Base-by-base conservation (phyloP, 2,888 invertebrate genomes). In the Branchellion lobata region DNA sequence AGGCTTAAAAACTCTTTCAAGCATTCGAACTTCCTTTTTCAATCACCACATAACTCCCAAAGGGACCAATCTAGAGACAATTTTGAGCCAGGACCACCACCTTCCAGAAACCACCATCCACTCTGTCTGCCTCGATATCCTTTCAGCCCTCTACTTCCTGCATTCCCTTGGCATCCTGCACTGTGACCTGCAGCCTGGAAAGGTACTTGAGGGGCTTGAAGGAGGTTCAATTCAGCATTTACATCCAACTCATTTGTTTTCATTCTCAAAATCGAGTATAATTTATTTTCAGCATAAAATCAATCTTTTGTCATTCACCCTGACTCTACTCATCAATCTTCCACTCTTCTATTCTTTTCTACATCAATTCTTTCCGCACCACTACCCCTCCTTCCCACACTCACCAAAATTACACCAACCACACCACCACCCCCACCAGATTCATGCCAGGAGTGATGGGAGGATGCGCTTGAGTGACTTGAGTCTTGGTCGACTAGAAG, bases 391-490 rank as follows among this genome's bases (percentile, higher is more conserved):
- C 40, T 24, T 18, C 18, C 29, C 2, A 14, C n/a, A 31, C 36
- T 14, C 61, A n/a, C n/a, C 53, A n/a, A 14, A 40, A 40, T 40
- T 8, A 5, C 5, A 14, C 5, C 40, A 40, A 40, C 40, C 5
- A 40, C 40, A 40, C 40, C 40, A 40, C 40, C 40, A 40, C 40
- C 5, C 5, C 40, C 40, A 40, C 40, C 81, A 87, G 87, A 84
- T 88, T 69, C 81, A 88, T 31, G 82, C 88, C n/a, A 87, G 87
- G 83, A 86, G 87, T 8, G 84, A 85, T 11, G 88, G 87, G 1
- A 83, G 85, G 5, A 80, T 88, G 81, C 88, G 88, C 82, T 86
- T 84, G 83, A 84, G 86, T 61, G 88, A 88, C 81, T 88, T 88
- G 84, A 85, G 87, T 53, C 81, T 87, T 76, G 85, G 87, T 11